These are phyloP conservation scores for Sciaenops ocellatus DNA, from an alignment of 2,797 vertebrate genomes.

Conservation along the genomic window DNA sequence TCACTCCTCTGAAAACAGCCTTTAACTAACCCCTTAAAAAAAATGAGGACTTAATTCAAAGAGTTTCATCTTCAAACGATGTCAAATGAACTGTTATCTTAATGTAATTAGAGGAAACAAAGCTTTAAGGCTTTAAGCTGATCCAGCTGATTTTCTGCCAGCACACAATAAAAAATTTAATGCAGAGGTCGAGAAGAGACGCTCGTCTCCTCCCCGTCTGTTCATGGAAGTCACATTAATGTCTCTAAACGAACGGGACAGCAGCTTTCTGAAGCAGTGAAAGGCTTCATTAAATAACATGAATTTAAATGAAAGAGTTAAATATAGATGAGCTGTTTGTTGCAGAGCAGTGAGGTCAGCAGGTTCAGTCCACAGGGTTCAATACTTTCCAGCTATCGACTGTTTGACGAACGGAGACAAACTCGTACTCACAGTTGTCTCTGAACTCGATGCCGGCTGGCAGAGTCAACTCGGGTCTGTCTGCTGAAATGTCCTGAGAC, in stretches of 20 bases:
- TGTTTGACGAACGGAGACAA: slow-evolving; percentile 1
- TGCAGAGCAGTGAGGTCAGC: slow-evolving; percentile 4
- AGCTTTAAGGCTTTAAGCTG: neutral
- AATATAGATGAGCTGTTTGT: too few species aligned
- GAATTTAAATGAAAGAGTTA: too few species aligned
- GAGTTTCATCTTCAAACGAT: neutral
- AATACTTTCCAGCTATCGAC: slow-evolving; percentile 73
- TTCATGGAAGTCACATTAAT: neutral
- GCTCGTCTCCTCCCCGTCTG: neutral
- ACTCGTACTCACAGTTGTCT: slow-evolving; percentile 93
- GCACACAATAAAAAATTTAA: neutral
- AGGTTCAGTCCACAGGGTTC: slow-evolving; percentile 26
- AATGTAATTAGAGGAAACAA: slow-evolving; percentile 12
- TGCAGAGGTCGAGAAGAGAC: neutral
- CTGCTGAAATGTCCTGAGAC: slow-evolving; percentile 88
- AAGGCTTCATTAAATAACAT: too few species aligned
- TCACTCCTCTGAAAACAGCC: neutral
- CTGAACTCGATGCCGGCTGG: slow-evolving; percentile 98
- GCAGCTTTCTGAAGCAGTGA: neutral
- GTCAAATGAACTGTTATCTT: neutral
- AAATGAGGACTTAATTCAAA: neutral
- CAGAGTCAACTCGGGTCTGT: slow-evolving; percentile 88
- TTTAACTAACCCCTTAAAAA: too few species aligned
- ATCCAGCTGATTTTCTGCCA: slow-evolving; percentile 25
- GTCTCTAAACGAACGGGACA: neutral